Percentiles rank a stretch among this genome's conserved stretches.
These are phyloP conservation scores for Venturia canescens DNA, from an alignment of 1,140 invertebrate genomes.

Conservation along the genomic window DNA sequence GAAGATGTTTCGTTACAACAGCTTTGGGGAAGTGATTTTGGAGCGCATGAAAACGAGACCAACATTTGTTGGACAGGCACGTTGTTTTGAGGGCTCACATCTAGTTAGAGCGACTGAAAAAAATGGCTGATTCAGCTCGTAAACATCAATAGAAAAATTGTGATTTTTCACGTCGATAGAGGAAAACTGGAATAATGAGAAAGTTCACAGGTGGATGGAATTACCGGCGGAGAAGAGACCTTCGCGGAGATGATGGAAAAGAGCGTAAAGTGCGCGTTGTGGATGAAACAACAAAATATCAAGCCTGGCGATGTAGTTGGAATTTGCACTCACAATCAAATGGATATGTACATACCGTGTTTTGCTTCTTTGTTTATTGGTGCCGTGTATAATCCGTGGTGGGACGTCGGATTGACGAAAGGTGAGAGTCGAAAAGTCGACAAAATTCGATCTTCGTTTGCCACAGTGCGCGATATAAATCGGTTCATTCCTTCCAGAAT, in stretches of 20 bases:
- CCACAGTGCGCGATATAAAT: no score
- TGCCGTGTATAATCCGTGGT: slow-evolving; percentile 58
- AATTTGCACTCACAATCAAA: slow-evolving; percentile 73
- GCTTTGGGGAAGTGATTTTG: slow-evolving; percentile 45
- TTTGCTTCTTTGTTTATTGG: slow-evolving; percentile 73
- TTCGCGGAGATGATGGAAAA: slow-evolving; percentile 67
- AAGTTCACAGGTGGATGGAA: slow-evolving; percentile 72
- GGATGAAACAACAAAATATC: slow-evolving; percentile 71
- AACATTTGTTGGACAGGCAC: slow-evolving; percentile 52
- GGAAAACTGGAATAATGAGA: neutral
- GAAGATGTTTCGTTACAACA: slow-evolving; percentile 18
- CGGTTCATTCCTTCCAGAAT: no score
- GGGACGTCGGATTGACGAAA: slow-evolving; percentile 50
- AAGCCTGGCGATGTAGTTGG: slow-evolving; percentile 71
- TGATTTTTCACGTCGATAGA: no score
- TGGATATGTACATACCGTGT: slow-evolving; percentile 73
- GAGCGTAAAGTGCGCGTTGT: slow-evolving; percentile 71
- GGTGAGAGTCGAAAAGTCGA: no score
- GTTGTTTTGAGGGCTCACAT: neutral
- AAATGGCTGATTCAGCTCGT: no score
- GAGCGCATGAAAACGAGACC: slow-evolving; percentile 40
- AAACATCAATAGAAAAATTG: no score
- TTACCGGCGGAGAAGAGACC: slow-evolving; percentile 72
- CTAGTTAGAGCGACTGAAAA: no score
- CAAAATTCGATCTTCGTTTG: no score